These are phyloP conservation scores for Ceratoteleas bidentatus DNA, from an alignment of 1,140 invertebrate species.

Conservation along the genomic window DNA sequence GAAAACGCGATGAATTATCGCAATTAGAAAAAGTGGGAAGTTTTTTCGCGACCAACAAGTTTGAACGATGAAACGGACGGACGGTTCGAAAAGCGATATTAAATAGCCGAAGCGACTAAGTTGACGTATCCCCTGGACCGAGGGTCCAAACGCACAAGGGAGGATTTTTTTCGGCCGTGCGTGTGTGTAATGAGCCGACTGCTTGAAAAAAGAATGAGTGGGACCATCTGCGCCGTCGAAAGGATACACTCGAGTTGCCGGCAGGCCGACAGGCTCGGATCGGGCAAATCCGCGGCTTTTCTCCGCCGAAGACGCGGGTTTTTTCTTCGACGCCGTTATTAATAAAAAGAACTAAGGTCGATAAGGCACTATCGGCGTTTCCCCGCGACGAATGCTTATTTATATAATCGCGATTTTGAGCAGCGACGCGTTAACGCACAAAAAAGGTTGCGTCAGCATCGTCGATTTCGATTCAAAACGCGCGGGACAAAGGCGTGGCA, in stretches of 20 bases:
- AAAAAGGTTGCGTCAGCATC: conserved; percentile 35
- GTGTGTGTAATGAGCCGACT: conserved; percentile 61
- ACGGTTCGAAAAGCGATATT: conserved; percentile 25
- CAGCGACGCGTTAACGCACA: conserved; percentile 29
- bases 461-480: conserved; percentile 48
- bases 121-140: conserved; percentile 30
- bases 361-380: conserved; percentile 36
- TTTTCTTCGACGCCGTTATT: too few species aligned
- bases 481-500: conserved; percentile 35
- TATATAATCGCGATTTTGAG: conserved; percentile 44
- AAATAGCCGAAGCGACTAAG: conserved; percentile 16
- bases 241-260: too few species aligned
- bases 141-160: conserved; percentile 50
- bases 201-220: conserved; percentile 51
- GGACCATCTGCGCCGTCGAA: conserved; percentile 65
- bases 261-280: too few species aligned
- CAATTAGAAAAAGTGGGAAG: too few species aligned
- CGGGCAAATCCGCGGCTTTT: too few species aligned
- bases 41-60: too few species aligned
- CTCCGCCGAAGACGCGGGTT: too few species aligned
- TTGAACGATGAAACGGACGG: not conserved
- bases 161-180: conserved; percentile 53
- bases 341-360: conserved; percentile 37
- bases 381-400: conserved; percentile 36
- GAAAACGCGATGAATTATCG: too few species aligned